Evolutionary conservation across 2,888 invertebrate species (phyloP).

Genomic region (Gastrophysa polygoni): DNA sequence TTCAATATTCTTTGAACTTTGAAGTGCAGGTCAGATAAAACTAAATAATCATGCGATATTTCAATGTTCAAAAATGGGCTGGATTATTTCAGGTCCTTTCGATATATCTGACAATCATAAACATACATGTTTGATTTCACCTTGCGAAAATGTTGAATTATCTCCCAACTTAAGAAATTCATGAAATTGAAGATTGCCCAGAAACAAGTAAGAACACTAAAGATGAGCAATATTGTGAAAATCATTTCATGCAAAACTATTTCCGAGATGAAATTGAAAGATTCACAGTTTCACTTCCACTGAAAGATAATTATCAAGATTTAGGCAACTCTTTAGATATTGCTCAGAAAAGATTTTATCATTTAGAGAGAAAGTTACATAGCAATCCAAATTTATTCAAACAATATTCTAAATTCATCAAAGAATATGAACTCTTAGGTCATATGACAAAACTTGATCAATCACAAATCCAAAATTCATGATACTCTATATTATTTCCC

Average conservation of each 20-base stretch:
- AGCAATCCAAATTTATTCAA: neutral
- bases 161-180: conserved; percentile 2
- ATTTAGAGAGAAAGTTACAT: neutral
- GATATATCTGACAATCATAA: neutral
- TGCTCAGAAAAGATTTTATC: neutral
- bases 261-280: neutral
- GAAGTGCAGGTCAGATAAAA: neutral
- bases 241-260: neutral
- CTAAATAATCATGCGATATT: neutral
- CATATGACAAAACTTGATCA: neutral
- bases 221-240: neutral
- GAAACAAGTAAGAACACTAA: neutral
- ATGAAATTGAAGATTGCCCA: conserved; percentile 6
- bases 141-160: neutral
- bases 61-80: neutral
- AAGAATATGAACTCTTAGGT: neutral
- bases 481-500: conserved; percentile 18
- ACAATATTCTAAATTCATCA: neutral
- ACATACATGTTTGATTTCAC: neutral
- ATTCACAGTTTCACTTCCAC: neutral
- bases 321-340: neutral
- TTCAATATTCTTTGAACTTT: neutral
- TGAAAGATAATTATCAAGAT: neutral
- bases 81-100: neutral
- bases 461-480: neutral